Percentiles rank a stretch among this genome's conserved stretches.
Conservation (phyloP, 1,140 invertebrate species). For the Ganaspis sp. region DNA sequence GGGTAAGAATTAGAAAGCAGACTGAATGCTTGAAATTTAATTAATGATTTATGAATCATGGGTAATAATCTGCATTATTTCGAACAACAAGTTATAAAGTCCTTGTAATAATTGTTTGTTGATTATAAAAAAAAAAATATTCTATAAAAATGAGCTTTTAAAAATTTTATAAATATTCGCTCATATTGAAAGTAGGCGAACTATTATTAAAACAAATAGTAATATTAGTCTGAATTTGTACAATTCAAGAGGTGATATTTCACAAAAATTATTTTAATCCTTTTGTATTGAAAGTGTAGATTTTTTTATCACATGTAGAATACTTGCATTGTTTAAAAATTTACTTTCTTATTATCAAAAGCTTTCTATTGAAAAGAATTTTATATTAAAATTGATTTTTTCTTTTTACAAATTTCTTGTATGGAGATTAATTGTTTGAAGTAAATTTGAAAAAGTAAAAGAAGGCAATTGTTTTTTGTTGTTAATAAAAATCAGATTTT, state of each 20-base stretch:
- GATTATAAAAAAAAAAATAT: conserved; percentile 11
- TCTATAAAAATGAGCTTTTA: background rate
- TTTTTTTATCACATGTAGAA: background rate
- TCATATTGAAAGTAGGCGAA: background rate
- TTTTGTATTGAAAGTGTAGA: background rate
- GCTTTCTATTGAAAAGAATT: background rate
- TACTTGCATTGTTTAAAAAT: background rate
- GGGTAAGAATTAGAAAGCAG: background rate
- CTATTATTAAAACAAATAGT: background rate
- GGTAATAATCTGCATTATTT: background rate
- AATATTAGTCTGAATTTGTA: background rate
- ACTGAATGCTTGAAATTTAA: background rate
- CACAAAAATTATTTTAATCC: background rate
- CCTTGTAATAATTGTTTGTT: conserved; percentile 2
- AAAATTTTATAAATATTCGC: background rate
- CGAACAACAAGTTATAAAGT: background rate
- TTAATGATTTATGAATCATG: conserved; percentile 22
- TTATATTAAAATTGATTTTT: too few species aligned
- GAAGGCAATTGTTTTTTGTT: too few species aligned
- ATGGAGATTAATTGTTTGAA: too few species aligned
- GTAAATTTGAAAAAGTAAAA: too few species aligned
- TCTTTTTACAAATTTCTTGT: too few species aligned
- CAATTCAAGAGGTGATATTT: background rate
- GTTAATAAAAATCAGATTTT: too few species aligned
- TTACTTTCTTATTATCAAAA: background rate